phyloP scores from a whole-genome alignment of 2,888 invertebrate species.

The Lepas anatifera region DNA sequence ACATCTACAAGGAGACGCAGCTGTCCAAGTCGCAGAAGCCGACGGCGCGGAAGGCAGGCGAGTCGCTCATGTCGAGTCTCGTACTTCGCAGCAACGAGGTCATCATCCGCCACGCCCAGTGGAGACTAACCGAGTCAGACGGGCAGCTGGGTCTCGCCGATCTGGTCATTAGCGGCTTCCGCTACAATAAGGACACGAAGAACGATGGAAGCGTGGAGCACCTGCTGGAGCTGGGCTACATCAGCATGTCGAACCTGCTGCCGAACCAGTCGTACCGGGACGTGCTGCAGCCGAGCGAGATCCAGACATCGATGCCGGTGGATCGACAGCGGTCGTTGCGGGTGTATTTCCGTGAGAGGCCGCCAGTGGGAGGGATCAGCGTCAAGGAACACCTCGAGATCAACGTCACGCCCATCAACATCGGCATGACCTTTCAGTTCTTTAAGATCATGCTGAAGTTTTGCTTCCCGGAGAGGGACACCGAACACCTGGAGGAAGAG shows the following conservation, averaged over 20 bases:
- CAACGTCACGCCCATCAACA: constrained; percentile 86
- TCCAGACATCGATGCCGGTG: constrained; percentile 75
- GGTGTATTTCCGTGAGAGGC: constrained; percentile 88
- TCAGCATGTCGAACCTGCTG: constrained; percentile 85
- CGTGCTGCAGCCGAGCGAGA: constrained; percentile 59
- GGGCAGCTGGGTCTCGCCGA: constrained; percentile 97
- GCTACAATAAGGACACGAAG: constrained; percentile 92
- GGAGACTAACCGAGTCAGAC: constrained; percentile 94
- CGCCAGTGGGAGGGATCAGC: constrained; percentile 96
- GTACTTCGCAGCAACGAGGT: constrained; percentile 77
- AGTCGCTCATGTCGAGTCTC: constrained; percentile 32
- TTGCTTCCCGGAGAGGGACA: constrained; percentile 89
- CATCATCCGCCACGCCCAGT: constrained; percentile 95
- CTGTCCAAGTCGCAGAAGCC: constrained; percentile 43
- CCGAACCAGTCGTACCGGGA: constrained; percentile 91
- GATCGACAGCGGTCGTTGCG: constrained; percentile 84
- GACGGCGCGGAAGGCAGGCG: constrained; percentile 30
- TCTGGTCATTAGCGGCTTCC: constrained; percentile 84
- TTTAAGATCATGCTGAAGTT: constrained; percentile 95
- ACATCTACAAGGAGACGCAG: constrained; percentile 75
- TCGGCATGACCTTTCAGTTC: constrained; percentile 88
- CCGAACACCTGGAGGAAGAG: constrained; percentile 64
- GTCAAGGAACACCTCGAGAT: constrained; percentile 99
- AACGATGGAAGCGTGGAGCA: constrained; percentile 97
- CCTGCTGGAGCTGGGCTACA: constrained; percentile 86